Percentiles rank a stretch among this genome's conserved stretches.
Evolutionary conservation across 2,888 invertebrate species (phyloP).

Genomic region (Phyto melanocephala): DNA sequence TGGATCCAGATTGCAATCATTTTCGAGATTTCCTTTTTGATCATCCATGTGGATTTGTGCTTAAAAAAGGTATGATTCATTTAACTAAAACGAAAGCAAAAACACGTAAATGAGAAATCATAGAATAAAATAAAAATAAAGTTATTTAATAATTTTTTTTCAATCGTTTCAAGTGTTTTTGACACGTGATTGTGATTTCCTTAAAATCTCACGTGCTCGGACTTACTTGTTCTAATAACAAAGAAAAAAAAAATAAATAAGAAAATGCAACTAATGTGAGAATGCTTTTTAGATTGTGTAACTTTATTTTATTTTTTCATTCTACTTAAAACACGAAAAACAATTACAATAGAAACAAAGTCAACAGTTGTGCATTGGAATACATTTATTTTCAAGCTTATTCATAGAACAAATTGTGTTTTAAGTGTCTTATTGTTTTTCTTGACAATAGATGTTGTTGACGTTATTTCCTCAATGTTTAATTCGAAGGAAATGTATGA

Average conservation of each 20-base stretch:
- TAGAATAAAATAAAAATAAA: background rate
- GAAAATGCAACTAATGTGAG: background rate
- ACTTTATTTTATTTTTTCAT: too few relatives aligned
- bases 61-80: slow-evolving; percentile 92
- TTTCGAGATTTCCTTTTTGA: slow-evolving; percentile 96
- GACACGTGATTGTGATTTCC: slow-evolving; percentile 21
- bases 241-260: background rate
- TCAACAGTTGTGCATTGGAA: slow-evolving; percentile 14
- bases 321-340: background rate
- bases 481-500: slow-evolving; percentile 8
- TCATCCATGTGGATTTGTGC: slow-evolving; percentile 94
- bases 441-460: slow-evolving; percentile 31
- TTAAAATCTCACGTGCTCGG: slow-evolving; percentile 19
- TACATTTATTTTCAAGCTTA: background rate
- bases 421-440: slow-evolving; percentile 54
- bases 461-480: slow-evolving; percentile 23
- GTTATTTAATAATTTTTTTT: background rate
- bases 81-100: background rate
- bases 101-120: background rate
- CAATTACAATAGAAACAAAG: background rate
- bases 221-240: background rate
- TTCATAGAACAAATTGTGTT: slow-evolving; percentile 25
- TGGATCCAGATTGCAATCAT: slow-evolving; percentile 94
- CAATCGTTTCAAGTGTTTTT: background rate
- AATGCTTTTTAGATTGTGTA: background rate